A percentile compares a stretch with the other conserved stretches of the same genome.
Evolutionary conservation across 2,113 vertebrate genomes (phyloP).

Genomic region (Pitta sordida): DNA sequence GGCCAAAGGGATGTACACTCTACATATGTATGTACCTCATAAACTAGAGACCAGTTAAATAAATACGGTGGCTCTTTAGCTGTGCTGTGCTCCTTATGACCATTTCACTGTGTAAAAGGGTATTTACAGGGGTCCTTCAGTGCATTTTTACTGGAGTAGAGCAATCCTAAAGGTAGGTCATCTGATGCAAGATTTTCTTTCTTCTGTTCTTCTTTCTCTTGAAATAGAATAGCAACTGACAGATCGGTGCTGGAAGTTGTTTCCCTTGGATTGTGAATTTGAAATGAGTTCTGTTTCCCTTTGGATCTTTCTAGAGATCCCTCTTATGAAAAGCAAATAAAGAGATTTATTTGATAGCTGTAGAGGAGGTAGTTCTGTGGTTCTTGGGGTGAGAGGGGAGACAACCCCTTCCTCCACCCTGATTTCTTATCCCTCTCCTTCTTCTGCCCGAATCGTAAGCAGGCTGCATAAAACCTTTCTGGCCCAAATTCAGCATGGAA

Average conservation of each 20-base stretch:
- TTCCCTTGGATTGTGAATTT: background rate
- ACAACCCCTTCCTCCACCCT: fast-evolving
- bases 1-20: background rate
- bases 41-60: background rate
- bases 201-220: background rate
- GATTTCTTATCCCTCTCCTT: background rate
- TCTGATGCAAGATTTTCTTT: background rate
- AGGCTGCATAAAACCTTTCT: background rate
- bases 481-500: background rate
- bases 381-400: background rate
- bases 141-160: background rate
- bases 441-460: background rate
- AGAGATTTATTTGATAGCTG: background rate
- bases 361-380: background rate
- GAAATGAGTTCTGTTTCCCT: background rate
- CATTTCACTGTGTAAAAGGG: background rate
- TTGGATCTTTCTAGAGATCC: background rate
- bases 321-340: background rate
- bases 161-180: background rate
- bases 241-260: background rate
- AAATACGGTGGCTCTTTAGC: background rate
- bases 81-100: background rate
- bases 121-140: background rate
- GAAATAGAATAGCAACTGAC: background rate
- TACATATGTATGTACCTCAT: background rate